Evolutionary conservation across 92 coral and sea anemone genomes (phyloP).

Genomic region (Palythoa grandiflora): DNA sequence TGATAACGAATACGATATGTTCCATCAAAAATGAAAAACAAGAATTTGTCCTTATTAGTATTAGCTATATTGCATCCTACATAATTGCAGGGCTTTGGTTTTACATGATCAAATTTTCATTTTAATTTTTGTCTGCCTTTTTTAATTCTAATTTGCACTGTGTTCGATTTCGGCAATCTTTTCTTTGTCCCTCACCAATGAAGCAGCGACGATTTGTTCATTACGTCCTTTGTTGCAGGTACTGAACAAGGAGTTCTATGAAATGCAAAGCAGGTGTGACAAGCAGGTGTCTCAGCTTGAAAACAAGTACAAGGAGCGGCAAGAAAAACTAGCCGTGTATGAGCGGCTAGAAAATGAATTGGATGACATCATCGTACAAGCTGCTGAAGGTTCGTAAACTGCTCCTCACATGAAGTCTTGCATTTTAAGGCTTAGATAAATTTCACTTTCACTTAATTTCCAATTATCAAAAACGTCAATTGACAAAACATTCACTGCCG

Average conservation of each 20-base stretch:
- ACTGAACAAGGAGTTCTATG: constrained; percentile 89
- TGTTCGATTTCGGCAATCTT: no score
- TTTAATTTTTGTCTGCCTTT: no score
- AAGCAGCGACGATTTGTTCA: background rate
- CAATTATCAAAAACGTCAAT: background rate
- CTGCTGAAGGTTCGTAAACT: constrained; percentile 80
- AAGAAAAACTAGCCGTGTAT: constrained; percentile 79
- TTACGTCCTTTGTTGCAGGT: constrained; percentile 57
- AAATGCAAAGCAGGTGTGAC: constrained; percentile 83
- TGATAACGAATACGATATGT: no score
- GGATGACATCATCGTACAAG: constrained; percentile 97
- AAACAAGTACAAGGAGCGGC: constrained; percentile 71
- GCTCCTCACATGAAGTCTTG: background rate
- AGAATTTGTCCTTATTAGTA: no score
- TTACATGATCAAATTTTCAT: no score
- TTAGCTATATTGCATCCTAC: no score
- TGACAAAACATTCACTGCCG: no score
- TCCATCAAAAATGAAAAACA: no score
- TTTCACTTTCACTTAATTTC: background rate
- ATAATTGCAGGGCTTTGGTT: no score
- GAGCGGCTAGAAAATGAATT: constrained; percentile 93
- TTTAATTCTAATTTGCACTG: no score
- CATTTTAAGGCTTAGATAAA: background rate
- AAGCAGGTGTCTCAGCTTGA: constrained; percentile 79
- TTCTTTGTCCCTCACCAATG: no score